Percentiles rank a stretch among this genome's conserved stretches.
Evolutionary conservation across 92 coral and sea anemone genomes (phyloP).

Genomic region (Porites divaricata): DNA sequence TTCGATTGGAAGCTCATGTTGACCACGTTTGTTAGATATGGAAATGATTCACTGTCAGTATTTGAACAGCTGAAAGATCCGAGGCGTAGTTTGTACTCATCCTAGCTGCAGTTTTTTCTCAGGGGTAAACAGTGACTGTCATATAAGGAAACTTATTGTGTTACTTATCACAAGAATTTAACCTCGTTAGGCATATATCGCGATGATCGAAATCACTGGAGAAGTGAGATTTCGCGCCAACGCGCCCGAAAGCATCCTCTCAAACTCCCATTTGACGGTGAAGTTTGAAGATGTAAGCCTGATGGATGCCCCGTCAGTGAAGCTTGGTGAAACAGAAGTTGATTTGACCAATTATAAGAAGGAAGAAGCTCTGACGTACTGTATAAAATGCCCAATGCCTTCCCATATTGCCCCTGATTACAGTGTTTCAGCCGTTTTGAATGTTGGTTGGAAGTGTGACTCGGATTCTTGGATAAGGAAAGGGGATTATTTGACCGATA

Average conservation of each 20-base stretch:
- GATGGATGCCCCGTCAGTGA: constrained; percentile 68
- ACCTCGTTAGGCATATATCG: too few relatives aligned
- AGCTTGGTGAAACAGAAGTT: constrained; percentile 70
- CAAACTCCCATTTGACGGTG: constrained; percentile 75
- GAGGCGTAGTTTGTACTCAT: not conserved
- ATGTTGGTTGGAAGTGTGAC: constrained; percentile 84
- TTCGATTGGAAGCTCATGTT: not conserved
- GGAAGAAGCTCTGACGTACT: constrained; percentile 77
- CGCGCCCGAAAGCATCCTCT: constrained; percentile 63
- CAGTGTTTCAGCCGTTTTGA: constrained; percentile 88
- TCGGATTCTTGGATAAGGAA: constrained; percentile 76
- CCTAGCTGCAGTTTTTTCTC: too few relatives aligned
- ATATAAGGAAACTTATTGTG: too few relatives aligned
- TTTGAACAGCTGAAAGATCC: constrained; percentile 14
- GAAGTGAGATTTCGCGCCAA: constrained; percentile 15
- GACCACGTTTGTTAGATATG: not conserved
- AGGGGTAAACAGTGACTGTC: not conserved
- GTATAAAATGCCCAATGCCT: constrained; percentile 78
- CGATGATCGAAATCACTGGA: constrained; percentile 40
- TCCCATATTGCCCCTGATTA: constrained; percentile 38
- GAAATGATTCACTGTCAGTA: not conserved
- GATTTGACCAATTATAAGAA: constrained; percentile 72
- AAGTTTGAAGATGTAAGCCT: constrained; percentile 78
- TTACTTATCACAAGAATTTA: not conserved
- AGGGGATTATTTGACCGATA: constrained; percentile 87